A percentile compares a stretch with the other conserved stretches of the same genome.
These are phyloP conservation scores for Andrena praecox DNA, from an alignment of 2,888 invertebrate species.

Conservation along the genomic window DNA sequence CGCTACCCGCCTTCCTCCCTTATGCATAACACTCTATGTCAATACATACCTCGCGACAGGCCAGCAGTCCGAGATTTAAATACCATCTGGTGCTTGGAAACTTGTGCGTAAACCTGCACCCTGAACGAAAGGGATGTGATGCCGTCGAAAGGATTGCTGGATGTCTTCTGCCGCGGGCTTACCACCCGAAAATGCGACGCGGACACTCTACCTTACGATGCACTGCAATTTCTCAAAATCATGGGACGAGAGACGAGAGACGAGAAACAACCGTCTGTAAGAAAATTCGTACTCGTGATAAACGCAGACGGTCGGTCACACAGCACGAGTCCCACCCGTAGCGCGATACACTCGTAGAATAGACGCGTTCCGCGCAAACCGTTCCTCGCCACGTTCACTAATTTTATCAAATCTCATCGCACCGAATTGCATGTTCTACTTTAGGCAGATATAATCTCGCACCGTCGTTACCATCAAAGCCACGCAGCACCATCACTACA, in stretches of 20 bases:
- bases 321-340: neutral
- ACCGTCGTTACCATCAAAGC: neutral
- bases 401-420: neutral
- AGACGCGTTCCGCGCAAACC: neutral
- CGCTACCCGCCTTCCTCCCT: neutral
- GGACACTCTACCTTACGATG: neutral
- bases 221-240: neutral
- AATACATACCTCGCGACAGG: conserved; percentile 15
- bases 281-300: neutral
- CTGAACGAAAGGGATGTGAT: neutral
- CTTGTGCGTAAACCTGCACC: neutral
- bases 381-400: neutral
- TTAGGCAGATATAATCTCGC: neutral
- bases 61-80: neutral
- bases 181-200: neutral
- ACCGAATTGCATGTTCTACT: neutral
- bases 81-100: neutral
- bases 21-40: neutral
- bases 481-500: neutral
- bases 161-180: neutral
- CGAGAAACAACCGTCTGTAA: neutral
- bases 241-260: neutral
- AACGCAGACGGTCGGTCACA: neutral
- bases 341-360: neutral
- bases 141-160: neutral